Evolutionary conservation across 2,113 vertebrate species (phyloP), one percentile per base, ranked within the genome.

Genomic region (Ptilorrhoa leucosticta): DNA sequence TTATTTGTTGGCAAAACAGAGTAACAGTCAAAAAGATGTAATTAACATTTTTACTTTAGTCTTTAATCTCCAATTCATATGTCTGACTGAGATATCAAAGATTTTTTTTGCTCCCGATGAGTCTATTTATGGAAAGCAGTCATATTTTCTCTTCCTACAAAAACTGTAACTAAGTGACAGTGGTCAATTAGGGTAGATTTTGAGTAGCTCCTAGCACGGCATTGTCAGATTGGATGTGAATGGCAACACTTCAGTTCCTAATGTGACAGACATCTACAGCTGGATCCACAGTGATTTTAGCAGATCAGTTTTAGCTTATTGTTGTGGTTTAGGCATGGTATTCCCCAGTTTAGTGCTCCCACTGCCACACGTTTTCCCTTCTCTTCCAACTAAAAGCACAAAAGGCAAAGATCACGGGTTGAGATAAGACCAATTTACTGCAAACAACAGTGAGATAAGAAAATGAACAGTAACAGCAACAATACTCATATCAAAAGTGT

Each of bases 251-350:
- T 83, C 35, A 30, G 6, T 70, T 93, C 79, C 45, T 77, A 91
- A 56, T 35, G 31, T n/a, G 37, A 37, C 48, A 64, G 50, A 76
- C 35, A 54, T 58, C 35, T 54, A 79, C 72, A 90, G n/a, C 56
- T 88, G 42, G 30, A 85, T 11, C 19, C 47, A 48, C 24, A n/a
- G 27, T 37, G 47, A 50, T 58, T 76, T 80, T 42, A 56, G 31
- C 9, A 60, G 44, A 50, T 17, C 9, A 31, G 7, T 76, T 82
- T 60, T 51, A 84, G 28, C 6, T 75, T 70, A 27, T 15, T 72
- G 26, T 31, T 0, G 0, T 45, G 11, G 13, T 82, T 51, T 45
- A 45, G 24, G 16, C 0, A 0, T 45, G 11, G 9, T 39, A 39
- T n/a, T 39, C 27, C 9, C 15, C 9, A n/a, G 1, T 44, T 37